Evolutionary conservation across 1,140 invertebrate species (phyloP).

Genomic region (Drosophila nigrodunni): DNA sequence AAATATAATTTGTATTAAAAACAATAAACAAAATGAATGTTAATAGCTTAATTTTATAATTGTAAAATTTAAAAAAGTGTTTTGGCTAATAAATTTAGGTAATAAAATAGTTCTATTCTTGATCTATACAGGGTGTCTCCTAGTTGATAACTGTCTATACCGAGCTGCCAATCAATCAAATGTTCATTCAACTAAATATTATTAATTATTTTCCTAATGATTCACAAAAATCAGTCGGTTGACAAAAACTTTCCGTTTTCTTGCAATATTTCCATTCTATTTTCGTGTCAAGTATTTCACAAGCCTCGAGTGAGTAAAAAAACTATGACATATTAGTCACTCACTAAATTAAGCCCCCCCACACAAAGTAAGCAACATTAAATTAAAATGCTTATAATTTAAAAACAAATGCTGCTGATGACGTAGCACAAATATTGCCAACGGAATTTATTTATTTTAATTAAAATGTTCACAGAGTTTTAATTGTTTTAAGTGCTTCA

Average conservation of each 20-base stretch:
- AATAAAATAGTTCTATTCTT: not conserved
- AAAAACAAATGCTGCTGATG: slow-evolving; percentile 10
- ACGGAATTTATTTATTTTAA: slow-evolving; percentile 11
- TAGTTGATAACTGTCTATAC: not conserved
- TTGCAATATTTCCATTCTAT: not conserved
- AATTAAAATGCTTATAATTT: slow-evolving; percentile 6
- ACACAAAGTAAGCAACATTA: not conserved
- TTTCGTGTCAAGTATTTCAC: slow-evolving; percentile 12
- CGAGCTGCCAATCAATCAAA: slow-evolving; percentile 5
- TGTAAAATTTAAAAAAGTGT: not conserved
- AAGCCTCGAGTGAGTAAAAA: not conserved
- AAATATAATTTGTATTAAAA: not conserved
- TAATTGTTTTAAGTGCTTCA: slow-evolving; percentile 12
- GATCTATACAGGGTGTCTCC: not conserved
- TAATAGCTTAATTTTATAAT: not conserved
- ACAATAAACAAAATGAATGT: not conserved
- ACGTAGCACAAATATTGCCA: not conserved
- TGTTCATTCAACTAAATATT: not conserved
- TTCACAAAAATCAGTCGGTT: slow-evolving; percentile 5
- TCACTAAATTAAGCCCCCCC: not conserved
- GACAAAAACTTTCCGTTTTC: slow-evolving; percentile 18
- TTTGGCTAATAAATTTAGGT: slow-evolving; percentile 8
- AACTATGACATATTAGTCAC: slow-evolving; percentile 18
- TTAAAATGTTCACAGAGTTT: slow-evolving; percentile 20
- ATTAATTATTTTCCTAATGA: not conserved